These are phyloP conservation scores for Thymallus thymallus DNA, from an alignment of 2,113 vertebrate species.

Conservation along the genomic window DNA sequence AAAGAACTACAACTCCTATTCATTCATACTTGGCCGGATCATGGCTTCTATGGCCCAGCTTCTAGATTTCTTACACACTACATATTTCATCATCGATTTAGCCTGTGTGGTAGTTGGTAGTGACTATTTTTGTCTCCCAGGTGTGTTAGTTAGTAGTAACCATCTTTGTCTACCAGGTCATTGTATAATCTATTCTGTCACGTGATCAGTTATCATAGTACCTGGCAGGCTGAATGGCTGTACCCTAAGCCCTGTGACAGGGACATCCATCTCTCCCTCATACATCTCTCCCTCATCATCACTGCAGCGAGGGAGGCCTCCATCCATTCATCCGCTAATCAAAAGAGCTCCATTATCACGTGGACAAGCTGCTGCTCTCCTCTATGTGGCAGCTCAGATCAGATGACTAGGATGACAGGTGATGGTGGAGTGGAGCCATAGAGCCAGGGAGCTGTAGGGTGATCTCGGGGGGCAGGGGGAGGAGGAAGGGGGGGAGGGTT, in stretches of 20 bases:
- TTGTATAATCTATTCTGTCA: constrained; percentile 2
- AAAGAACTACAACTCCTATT: no score
- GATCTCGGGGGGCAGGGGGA: constrained; percentile 1
- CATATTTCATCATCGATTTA: no score
- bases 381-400: constrained; percentile 51
- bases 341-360: constrained; percentile 68
- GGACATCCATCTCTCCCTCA: constrained; percentile 11
- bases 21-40: no score
- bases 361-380: constrained; percentile 36
- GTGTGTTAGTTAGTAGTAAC: neutral
- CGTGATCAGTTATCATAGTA: constrained; percentile 56
- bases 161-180: no score
- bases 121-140: no score
- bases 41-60: no score
- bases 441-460: constrained; percentile 17
- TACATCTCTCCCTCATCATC: constrained; percentile 2
- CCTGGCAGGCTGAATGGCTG: constrained; percentile 49
- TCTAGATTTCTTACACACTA: no score
- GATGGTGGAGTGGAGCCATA: constrained; percentile 31
- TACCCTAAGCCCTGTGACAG: constrained; percentile 37
- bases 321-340: constrained; percentile 61
- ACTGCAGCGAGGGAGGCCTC: constrained; percentile 36
- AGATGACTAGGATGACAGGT: constrained; percentile 56
- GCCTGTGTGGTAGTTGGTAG: neutral
- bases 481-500: neutral